Evolutionary conservation across 2,888 invertebrate species (phyloP), one percentile per base, ranked within the genome.

Genomic region (Clivina fossor): DNA sequence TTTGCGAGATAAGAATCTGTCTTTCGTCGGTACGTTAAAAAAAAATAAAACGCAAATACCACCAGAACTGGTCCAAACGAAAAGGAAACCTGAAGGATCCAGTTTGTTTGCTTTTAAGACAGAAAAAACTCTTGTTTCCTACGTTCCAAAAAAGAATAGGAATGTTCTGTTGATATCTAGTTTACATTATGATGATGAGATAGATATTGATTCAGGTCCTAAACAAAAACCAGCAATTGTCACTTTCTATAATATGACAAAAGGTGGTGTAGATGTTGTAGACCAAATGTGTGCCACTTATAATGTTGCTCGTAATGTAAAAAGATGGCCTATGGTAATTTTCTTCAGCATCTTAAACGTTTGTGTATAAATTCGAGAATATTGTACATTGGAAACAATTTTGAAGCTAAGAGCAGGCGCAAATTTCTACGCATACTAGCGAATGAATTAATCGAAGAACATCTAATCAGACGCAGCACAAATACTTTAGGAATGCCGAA

Each of bases 1-100:
- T 18, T 40, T 58, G 38, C 44, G 41, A 53, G 28, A 46, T 33
- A 16, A 51, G 19, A 56, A 55, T 11, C 28, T 60, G 2, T 47
- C 47, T 40, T 50, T 47, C 32, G 58, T 54, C 11, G 60, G 57
- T 9, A 60, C 58, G 28, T 15, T 54, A 8, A 33, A 20, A 22
- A 59, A 57, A 49, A 53, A 57, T 30, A 20, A 19, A 22, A 22
- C 22, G 20, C 22, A 24, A 13, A 11, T 15, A 11, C 20, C 50
- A 41, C 41, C 20, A n/a, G 22, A 41, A 41, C 19, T 41, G 15
- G 19, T 19, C 19, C 15, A 15, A 16, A 37, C 18, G 16, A 4
- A 18, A 37, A 18, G 15, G 37, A 37, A 18, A 18, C 16, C 15
- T 9, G 41, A 18, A 15, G 19, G 19, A 18, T 18, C 18, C 41